phyloP scores from a whole-genome alignment of 2,888 invertebrate genomes.

The Drosophila subquinaria region DNA sequence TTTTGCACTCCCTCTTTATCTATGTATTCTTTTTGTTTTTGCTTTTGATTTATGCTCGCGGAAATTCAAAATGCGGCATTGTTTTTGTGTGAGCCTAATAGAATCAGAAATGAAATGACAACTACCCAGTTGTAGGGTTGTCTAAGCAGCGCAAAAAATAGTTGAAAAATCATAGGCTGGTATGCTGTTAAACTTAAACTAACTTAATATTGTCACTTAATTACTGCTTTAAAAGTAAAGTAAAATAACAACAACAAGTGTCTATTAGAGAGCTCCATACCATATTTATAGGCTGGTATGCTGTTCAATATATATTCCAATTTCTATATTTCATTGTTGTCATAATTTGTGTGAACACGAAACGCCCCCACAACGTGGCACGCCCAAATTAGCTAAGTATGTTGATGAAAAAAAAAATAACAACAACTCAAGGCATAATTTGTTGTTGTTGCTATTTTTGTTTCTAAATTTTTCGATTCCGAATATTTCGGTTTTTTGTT shows the following conservation, averaged over 20 bases:
- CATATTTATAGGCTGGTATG: constrained; percentile 18
- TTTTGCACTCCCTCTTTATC: constrained; percentile 8
- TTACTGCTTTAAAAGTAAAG: background rate
- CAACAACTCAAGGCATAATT: constrained; percentile 24
- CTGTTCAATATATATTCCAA: constrained; percentile 11
- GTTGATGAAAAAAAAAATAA: constrained; percentile 16
- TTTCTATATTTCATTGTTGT: constrained; percentile 60
- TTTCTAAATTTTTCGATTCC: constrained; percentile 28
- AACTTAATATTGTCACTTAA: background rate
- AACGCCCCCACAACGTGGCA: constrained; percentile 48
- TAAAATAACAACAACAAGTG: constrained; percentile 43
- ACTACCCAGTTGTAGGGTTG: constrained; percentile 26
- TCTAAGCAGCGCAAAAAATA: background rate
- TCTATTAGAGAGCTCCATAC: background rate
- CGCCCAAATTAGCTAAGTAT: constrained; percentile 51
- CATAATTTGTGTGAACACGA: constrained; percentile 54
- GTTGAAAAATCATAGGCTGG: background rate
- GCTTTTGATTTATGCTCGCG: constrained; percentile 49
- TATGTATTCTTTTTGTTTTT: constrained; percentile 25
- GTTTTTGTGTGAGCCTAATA: constrained; percentile 22
- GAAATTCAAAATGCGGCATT: constrained; percentile 44
- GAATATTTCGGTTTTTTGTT: constrained; percentile 53
- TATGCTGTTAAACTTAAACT: background rate
- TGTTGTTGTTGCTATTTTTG: constrained; percentile 33
- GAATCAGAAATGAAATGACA: constrained; percentile 13